Evolutionary conservation across 2,113 vertebrate species (phyloP).

Genomic region (Leiothrix lutea): DNA sequence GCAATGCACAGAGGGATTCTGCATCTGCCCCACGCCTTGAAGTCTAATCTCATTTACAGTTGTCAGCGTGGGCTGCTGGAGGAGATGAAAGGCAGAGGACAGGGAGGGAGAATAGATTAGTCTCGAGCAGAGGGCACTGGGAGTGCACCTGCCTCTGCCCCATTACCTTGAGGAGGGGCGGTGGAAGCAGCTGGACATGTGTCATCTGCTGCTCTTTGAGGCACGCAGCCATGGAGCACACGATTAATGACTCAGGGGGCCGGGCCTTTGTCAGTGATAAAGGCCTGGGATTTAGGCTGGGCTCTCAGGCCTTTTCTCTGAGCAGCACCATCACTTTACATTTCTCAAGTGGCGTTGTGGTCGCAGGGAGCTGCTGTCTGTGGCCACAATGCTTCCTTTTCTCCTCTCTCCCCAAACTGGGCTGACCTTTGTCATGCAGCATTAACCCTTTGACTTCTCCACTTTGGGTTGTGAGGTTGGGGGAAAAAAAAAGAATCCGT

Average conservation of each 20-base stretch:
- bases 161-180: constrained; percentile 16
- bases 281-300: constrained; percentile 61
- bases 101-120: constrained; percentile 58
- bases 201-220: constrained; percentile 72
- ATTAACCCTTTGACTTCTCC: constrained; percentile 58
- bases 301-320: constrained; percentile 56
- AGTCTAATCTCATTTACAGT: constrained; percentile 74
- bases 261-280: constrained; percentile 59
- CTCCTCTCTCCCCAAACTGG: constrained; percentile 29
- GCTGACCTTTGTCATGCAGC: constrained; percentile 57
- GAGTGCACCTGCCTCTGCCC: constrained; percentile 60
- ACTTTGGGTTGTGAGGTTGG: background rate
- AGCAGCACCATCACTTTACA: constrained; percentile 60
- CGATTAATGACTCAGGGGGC: constrained; percentile 67
- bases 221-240: constrained; percentile 43
- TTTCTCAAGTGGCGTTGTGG: constrained; percentile 57
- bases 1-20: background rate
- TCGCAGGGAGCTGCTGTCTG: constrained; percentile 11
- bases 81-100: constrained; percentile 59
- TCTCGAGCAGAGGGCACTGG: constrained; percentile 68
- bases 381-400: constrained; percentile 68
- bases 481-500: background rate
- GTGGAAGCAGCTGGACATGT: constrained; percentile 58
- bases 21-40: constrained; percentile 25
- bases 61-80: constrained; percentile 49